Base-by-base conservation (phyloP, 2,113 vertebrate species). In the Chaetodon trifascialis region DNA sequence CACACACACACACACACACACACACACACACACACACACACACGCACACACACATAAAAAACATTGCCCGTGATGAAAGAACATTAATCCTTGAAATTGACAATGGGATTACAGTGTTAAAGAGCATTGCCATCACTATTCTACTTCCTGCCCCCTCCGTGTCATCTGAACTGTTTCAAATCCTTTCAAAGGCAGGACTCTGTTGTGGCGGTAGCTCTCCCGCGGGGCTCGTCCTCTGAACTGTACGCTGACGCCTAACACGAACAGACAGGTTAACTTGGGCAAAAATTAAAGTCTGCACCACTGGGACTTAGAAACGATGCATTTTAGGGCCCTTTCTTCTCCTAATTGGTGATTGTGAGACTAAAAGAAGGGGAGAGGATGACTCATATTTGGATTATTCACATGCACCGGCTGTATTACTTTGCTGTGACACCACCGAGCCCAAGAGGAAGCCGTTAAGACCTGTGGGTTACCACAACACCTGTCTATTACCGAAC, bases 91-190 rank as follows among this genome's bases (percentile, higher is more conserved):
- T 74, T 40, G 21, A 86, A 86, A 47, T 40, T 60, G 88, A 89
- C 90, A 91, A 73, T 86, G 66, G 89, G 93, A 94, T 94, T 93
- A 93, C 56, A 59, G 86, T 86, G 91, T 83, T 88, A 89, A 87
- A 85, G 68, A 89, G 91, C 93, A 70, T 52, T 46, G 81, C 77
- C 81, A 12, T 89, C 80, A 6, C 85, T 68, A 49, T 67, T 83
- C 67, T 79, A 85, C 89, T 91, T 93, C 90, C 94, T 90, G 83
- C 76, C 83, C 91, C 86, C 83, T 79, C 81, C 0, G 65, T 87
- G 87, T 87, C 90, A 82, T 91, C 88, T 90, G 78, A 86, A 90
- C 92, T 88, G 80, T 88, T 91, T 88, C 86, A 90, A 93, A 92
- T 92, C 88, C 88, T 63, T 91, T 94, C 89, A 93, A 93, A 92